Conservation (phyloP, 2,888 invertebrate species). For the Anthrax anthrax region DNA sequence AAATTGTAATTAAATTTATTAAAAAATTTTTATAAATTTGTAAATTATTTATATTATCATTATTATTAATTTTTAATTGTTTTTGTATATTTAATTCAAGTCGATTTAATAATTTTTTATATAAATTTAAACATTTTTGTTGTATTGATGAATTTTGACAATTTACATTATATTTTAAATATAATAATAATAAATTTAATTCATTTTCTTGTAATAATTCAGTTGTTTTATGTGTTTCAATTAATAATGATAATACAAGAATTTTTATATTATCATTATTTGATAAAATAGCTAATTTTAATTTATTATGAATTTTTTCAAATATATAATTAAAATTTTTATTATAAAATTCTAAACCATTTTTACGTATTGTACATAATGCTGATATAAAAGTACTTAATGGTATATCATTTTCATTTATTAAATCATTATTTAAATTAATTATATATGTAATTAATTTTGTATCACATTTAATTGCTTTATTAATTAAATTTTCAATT, state of each 20-base stretch:
- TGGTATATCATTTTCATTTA: slow-evolving; percentile 15
- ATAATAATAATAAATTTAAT: slow-evolving; percentile 45
- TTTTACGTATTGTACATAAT: slow-evolving; percentile 33
- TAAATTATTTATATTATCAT: background rate
- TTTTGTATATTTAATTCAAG: slow-evolving; percentile 36
- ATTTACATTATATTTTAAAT: slow-evolving; percentile 53
- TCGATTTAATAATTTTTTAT: slow-evolving; percentile 48
- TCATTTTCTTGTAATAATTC: slow-evolving; percentile 47
- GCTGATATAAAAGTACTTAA: slow-evolving; percentile 28
- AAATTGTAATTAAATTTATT: slow-evolving; percentile 35
- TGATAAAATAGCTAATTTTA: slow-evolving; percentile 40
- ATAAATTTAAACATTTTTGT: slow-evolving; percentile 49
- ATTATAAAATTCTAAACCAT: slow-evolving; percentile 24
- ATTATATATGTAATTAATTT: slow-evolving; percentile 20
- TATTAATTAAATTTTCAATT: slow-evolving; percentile 23
- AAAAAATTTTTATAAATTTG: slow-evolving; percentile 36
- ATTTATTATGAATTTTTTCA: slow-evolving; percentile 36
- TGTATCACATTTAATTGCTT: slow-evolving; percentile 24
- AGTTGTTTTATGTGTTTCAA: slow-evolving; percentile 60
- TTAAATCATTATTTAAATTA: too few relatives aligned
- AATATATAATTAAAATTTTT: slow-evolving; percentile 4
- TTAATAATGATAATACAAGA: slow-evolving; percentile 50
- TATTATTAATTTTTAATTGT: slow-evolving; percentile 15
- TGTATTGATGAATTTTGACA: slow-evolving; percentile 52
- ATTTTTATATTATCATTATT: slow-evolving; percentile 45